These are phyloP conservation scores for Vidua macroura DNA, from an alignment of 2,113 vertebrate genomes.

Conservation along the genomic window DNA sequence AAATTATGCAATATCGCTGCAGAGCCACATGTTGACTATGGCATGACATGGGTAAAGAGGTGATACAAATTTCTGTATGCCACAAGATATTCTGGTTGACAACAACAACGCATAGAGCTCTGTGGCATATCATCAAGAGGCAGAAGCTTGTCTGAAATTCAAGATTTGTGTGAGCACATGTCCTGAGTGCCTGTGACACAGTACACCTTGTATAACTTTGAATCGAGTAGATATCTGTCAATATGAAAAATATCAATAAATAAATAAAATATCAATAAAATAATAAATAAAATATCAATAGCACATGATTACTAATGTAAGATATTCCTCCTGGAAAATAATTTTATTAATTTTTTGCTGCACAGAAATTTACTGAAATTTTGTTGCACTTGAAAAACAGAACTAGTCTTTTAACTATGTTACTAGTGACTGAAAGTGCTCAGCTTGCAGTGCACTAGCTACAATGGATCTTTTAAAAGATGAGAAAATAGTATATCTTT, in stretches of 20 bases:
- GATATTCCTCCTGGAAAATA: background rate
- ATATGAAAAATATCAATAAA: background rate
- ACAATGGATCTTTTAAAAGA: background rate
- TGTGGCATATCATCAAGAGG: background rate
- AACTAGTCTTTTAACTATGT: background rate
- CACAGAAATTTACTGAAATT: background rate
- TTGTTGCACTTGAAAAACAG: background rate
- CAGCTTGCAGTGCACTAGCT: accelerated
- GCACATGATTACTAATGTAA: background rate
- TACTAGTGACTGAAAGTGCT: background rate
- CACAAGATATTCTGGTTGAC: background rate
- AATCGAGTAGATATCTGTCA: background rate
- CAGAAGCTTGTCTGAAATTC: background rate
- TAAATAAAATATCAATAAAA: too few species aligned
- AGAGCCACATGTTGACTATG: background rate
- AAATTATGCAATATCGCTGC: background rate
- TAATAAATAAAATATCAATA: background rate
- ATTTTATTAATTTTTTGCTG: background rate
- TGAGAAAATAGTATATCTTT: background rate
- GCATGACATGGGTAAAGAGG: background rate
- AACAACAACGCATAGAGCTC: background rate
- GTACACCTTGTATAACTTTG: background rate
- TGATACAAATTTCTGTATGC: background rate
- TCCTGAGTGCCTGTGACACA: background rate
- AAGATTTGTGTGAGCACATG: background rate